Evolutionary conservation across 2,113 vertebrate species (phyloP).

Genomic region (Eublepharis macularius): DNA sequence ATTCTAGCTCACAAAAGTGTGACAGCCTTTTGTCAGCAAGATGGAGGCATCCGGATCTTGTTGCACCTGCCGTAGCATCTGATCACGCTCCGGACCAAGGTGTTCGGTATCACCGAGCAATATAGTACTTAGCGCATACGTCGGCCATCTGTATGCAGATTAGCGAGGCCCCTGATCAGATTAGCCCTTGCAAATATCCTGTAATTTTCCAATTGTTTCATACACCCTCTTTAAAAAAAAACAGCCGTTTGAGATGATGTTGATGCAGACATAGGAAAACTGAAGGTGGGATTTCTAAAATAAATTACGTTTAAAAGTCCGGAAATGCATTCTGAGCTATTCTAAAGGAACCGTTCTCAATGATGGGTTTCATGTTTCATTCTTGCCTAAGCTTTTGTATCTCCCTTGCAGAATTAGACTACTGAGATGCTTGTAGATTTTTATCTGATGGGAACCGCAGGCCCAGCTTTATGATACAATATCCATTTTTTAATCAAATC

Average conservation of each 20-base stretch:
- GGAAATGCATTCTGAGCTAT: not conserved
- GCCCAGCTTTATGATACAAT: not conserved
- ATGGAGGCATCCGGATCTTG: not conserved
- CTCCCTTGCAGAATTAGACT: not conserved
- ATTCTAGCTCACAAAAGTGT: conserved; percentile 57
- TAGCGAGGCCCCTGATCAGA: not conserved
- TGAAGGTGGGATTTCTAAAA: not conserved
- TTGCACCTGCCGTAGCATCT: conserved; percentile 66
- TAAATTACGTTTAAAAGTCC: not conserved
- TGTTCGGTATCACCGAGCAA: conserved; percentile 57
- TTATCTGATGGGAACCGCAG: not conserved
- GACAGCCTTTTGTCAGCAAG: conserved; percentile 62
- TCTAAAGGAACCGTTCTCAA: not conserved
- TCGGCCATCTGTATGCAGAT: conserved; percentile 67
- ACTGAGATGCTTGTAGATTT: not conserved
- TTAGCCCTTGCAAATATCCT: not conserved
- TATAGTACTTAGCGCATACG: not conserved
- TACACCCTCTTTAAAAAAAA: not conserved
- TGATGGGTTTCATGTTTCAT: not conserved
- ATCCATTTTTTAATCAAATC: not conserved
- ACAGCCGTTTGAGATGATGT: not conserved
- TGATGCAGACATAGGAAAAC: not conserved
- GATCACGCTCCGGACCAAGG: conserved; percentile 11
- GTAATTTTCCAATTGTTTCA: not conserved
- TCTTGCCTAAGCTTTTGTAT: not conserved